Conservation (phyloP, 2,113 vertebrate genomes). For the Toxotes chatareus region DNA sequence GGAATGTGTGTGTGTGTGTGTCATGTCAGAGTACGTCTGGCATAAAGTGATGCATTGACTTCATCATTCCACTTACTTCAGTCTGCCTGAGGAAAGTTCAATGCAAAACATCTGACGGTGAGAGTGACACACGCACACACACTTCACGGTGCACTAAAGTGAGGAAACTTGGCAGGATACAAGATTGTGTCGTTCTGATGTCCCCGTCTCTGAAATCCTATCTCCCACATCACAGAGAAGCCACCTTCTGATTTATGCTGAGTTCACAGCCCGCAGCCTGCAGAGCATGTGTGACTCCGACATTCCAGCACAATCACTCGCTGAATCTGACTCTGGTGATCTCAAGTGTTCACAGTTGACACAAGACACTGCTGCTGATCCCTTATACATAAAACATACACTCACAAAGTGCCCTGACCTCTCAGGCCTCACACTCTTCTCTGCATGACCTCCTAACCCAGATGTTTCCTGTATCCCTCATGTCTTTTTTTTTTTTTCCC, state of each 20-base stretch:
- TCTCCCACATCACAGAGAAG: constrained; percentile 63
- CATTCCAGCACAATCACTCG: constrained; percentile 37
- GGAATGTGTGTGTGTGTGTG: neutral
- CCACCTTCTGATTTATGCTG: constrained; percentile 55
- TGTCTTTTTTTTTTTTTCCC: constrained; percentile 29
- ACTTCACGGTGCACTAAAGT: neutral
- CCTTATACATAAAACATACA: constrained; percentile 1
- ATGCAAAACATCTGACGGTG: constrained; percentile 69
- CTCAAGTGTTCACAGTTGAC: constrained; percentile 18
- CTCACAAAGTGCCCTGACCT: constrained; percentile 5
- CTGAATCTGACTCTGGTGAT: constrained; percentile 19
- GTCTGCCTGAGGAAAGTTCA: constrained; percentile 49
- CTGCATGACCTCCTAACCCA: constrained; percentile 24
- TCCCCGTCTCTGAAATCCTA: constrained; percentile 56
- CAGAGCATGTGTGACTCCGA: constrained; percentile 35
- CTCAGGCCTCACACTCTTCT: constrained; percentile 18
- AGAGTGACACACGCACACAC: constrained; percentile 20
- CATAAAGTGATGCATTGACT: constrained; percentile 68
- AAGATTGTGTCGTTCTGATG: constrained; percentile 31
- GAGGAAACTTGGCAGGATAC: constrained; percentile 52
- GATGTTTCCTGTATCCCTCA: constrained; percentile 52
- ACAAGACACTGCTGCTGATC: constrained; percentile 15
- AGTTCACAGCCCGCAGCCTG: constrained; percentile 53
- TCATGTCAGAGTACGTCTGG: constrained; percentile 35
- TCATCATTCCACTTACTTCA: constrained; percentile 72